Evolutionary conservation across 2,797 vertebrate genomes (phyloP), one percentile per base, ranked within the genome.

Genomic region (Silurus aristotelis): DNA sequence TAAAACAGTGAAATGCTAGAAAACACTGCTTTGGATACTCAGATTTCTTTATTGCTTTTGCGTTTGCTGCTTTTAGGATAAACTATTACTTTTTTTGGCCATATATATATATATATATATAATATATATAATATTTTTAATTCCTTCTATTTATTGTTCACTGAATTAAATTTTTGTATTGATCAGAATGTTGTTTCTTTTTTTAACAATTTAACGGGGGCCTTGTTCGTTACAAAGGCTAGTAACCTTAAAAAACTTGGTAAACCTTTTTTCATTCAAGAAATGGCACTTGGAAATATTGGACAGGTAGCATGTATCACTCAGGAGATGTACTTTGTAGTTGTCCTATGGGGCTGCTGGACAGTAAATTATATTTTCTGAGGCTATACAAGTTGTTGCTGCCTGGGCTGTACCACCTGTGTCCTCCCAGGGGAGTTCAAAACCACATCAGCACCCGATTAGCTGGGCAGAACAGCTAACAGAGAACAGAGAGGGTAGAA

Each of bases 391-490:
- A 82, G 80, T 78, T 71, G 70, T 63, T 55, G 77, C 58, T 76
- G 52, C 91, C 93, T 90, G 92, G 91, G 92, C 92, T 93, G 90
- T 92, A 92, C 90, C 91, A 80, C 46, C 92, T 92, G 91, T 91
- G 92, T 95, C 96, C 94, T 95, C 95, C 95, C 95, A 95, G 93
- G 87, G 91, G 85, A 87, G 43, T 70, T 87, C 55, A 79, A 71
- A 82, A 70, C 66, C 46, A 71, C 48, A 84, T 85, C 81, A 80
- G 64, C 75, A 85, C 82, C 87, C 84, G 88, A 87, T 87, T 70
- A 83, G 80, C 71, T 17, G n/a, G 64, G 56, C 82, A 6, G 83
- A 71, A 82, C 31, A 31, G 31, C 31, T 31, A 31, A 31, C 31
- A 31, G 31, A 6, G 83, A 71, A 82, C 17, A 71, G 46, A 75